Base-by-base conservation (phyloP, 2,888 invertebrate species). In the Callinectes sapidus region DNA sequence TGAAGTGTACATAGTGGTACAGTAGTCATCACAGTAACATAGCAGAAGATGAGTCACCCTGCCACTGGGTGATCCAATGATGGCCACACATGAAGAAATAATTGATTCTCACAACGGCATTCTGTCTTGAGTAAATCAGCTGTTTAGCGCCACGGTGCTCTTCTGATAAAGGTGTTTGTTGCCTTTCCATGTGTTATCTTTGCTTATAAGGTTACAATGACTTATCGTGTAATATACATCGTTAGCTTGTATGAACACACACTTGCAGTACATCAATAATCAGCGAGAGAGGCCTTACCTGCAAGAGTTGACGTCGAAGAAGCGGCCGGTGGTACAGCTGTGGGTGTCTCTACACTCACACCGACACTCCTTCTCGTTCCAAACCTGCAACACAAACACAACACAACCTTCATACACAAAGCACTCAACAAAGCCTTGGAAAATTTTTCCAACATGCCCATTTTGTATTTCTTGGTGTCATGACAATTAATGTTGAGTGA, bases 241-340 rank as follows among this genome's bases (percentile, higher is more conserved):
- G 3, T 61, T 3, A 23, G 61, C 18, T 16, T 23, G 1, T 61
- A 23, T 61, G 61, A 18, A 61, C 61, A 61, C 23, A 61, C 23
- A 2, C 1, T 61, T 16, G n/a, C n/a, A n/a, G n/a, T n/a, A 61
- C 5, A 0, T 61, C 61, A 61, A 61, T 0, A 61, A 23, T 61
- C 2, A 61, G 18, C 23, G 18, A 23, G 18, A 61, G 71, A 71
- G n/a, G 28, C 10, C 90, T 91, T 42, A 93, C 92, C 91, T 93
- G 92, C 92, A 93, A 14, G 89, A 18, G 91, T 61, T 88, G 55
- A 10, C 39, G 89, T 93, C 91, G 81, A 93, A 93, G 85, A 35
- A 35, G 23, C 92, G 55, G 35, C 92, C 92, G 6, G 92, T 91
- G 42, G 92, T 93, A 39, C 92, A 93, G 3, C 89, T 85, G 6